Conservation (phyloP, 2,888 invertebrate species). For the Odontothrips loti region DNA sequence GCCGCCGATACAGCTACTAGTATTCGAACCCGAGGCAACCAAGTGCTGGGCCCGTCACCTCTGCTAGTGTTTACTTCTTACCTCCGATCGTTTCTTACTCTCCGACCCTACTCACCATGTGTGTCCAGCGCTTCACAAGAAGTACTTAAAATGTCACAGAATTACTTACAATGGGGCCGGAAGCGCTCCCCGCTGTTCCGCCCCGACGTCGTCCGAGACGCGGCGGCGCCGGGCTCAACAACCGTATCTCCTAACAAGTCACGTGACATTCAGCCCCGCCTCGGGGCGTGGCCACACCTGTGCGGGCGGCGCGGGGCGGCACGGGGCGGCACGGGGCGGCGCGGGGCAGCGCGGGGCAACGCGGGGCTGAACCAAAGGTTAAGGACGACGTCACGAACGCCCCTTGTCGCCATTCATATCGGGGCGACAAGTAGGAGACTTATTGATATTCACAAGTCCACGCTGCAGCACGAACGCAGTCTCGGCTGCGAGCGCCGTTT, state of each 20-base stretch:
- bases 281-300: background rate
- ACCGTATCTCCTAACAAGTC: background rate
- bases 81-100: too few species aligned
- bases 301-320: too few species aligned
- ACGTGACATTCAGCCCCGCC: slow-evolving; percentile 1
- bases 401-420: slow-evolving; percentile 5
- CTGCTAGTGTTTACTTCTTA: too few species aligned
- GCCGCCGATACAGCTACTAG: too few species aligned
- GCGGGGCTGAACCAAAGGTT: background rate
- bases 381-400: background rate
- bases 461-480: background rate
- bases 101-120: too few species aligned
- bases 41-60: too few species aligned
- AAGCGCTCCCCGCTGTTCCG: background rate
- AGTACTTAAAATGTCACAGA: too few species aligned
- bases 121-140: too few species aligned
- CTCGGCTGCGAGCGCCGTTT: background rate
- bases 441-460: background rate
- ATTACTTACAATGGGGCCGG: background rate
- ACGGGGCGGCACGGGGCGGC: too few species aligned
- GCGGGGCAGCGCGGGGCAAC: too few species aligned
- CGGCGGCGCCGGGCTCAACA: background rate
- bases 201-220: background rate
- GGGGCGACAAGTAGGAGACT: background rate
- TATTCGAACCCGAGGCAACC: too few species aligned